phyloP scores from a whole-genome alignment of 2,888 invertebrate genomes.

The Oscheius sp. region DNA sequence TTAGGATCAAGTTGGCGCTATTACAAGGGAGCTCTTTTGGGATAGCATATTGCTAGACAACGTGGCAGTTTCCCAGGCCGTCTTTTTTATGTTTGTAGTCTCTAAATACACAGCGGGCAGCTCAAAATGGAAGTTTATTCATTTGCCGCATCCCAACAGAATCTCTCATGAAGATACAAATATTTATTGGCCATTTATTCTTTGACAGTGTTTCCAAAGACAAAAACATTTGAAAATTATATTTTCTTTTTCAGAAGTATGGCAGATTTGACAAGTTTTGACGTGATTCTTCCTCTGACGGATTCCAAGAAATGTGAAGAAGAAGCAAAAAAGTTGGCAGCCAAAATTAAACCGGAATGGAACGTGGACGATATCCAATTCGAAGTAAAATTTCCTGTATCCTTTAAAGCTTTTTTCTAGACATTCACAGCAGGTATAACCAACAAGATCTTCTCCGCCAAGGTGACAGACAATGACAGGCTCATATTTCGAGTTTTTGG shows the following conservation, averaged over 20 bases:
- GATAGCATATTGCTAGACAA: too few relatives aligned
- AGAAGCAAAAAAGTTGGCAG: constrained; percentile 40
- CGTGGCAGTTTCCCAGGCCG: too few relatives aligned
- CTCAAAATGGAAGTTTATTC: too few relatives aligned
- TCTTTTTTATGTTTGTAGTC: too few relatives aligned
- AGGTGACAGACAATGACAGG: constrained; percentile 41
- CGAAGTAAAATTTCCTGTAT: constrained; percentile 36
- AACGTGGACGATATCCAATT: constrained; percentile 41
- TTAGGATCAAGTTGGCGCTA: too few relatives aligned
- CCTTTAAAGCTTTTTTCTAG: constrained; percentile 53
- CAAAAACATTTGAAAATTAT: too few relatives aligned
- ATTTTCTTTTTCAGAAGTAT: neutral
- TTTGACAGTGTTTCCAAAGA: neutral
- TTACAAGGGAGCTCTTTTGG: too few relatives aligned
- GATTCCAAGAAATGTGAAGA: constrained; percentile 37
- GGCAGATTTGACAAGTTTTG: constrained; percentile 10
- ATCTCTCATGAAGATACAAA: too few relatives aligned
- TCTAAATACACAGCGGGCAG: too few relatives aligned
- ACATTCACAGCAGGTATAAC: constrained; percentile 71
- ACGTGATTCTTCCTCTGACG: constrained; percentile 31
- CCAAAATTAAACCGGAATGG: constrained; percentile 51
- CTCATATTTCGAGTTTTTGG: constrained; percentile 73
- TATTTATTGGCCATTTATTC: neutral
- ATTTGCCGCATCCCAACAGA: too few relatives aligned
- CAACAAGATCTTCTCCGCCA: constrained; percentile 68